Percentiles rank a stretch among this genome's conserved stretches.
Evolutionary conservation across 2,888 invertebrate species (phyloP).

Genomic region (Hypomecis atomaria): DNA sequence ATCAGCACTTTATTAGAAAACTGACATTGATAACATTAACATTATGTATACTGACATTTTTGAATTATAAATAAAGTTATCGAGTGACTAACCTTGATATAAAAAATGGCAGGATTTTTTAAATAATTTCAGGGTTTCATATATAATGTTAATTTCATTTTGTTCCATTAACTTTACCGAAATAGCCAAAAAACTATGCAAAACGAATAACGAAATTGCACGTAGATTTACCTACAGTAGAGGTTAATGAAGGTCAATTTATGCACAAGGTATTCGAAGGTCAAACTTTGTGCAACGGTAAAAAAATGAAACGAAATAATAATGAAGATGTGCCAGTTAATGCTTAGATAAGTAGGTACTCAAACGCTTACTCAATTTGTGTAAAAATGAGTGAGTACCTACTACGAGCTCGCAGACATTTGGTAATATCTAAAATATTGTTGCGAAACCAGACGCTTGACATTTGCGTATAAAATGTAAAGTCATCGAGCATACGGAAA

Average conservation of each 20-base stretch:
- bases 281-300: neutral
- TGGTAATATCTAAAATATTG: constrained; percentile 67
- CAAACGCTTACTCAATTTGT: constrained; percentile 60
- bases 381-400: constrained; percentile 45
- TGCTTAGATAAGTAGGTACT: constrained; percentile 38
- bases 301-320: neutral
- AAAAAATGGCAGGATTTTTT: too few relatives aligned
- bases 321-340: constrained; percentile 59
- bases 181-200: neutral
- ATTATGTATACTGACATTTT: too few relatives aligned
- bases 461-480: constrained; percentile 69
- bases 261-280: constrained; percentile 1
- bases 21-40: too few relatives aligned
- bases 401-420: constrained; percentile 64
- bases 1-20: too few relatives aligned
- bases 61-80: too few relatives aligned
- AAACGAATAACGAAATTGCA: neutral
- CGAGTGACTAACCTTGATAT: too few relatives aligned
- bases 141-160: too few relatives aligned
- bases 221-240: neutral
- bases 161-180: too few relatives aligned
- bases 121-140: too few relatives aligned
- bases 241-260: constrained; percentile 2
- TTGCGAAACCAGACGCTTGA: constrained; percentile 75
- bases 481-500: constrained; percentile 52